phyloP scores from a whole-genome alignment of 2,113 vertebrate species.

The Halichoerus grypus region DNA sequence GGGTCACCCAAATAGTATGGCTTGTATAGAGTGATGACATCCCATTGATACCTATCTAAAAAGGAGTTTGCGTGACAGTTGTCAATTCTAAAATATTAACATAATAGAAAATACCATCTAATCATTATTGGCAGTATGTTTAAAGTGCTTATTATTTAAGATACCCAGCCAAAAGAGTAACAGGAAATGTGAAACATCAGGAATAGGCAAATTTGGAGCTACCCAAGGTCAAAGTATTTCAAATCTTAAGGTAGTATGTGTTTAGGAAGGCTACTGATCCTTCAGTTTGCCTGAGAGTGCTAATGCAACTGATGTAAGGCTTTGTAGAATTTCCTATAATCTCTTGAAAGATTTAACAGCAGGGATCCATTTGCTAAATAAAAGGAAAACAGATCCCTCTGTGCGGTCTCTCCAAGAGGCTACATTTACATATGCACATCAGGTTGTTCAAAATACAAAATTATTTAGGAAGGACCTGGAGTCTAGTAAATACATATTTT shows the following conservation, averaged over 20 bases:
- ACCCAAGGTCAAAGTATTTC: not conserved
- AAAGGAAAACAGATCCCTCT: conserved; percentile 47
- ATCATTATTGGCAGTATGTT: not conserved
- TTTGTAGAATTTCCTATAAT: not conserved
- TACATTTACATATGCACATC: not conserved
- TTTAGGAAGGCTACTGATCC: no score
- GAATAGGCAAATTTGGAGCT: not conserved
- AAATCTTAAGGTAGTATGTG: not conserved
- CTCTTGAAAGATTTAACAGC: conserved; percentile 39
- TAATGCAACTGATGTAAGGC: not conserved
- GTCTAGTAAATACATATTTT: not conserved
- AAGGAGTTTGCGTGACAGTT: not conserved
- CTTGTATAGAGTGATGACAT: not conserved
- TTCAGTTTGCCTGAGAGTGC: not conserved
- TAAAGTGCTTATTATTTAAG: not conserved
- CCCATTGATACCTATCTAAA: not conserved
- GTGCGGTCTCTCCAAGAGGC: not conserved
- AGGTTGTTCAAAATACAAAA: conserved; percentile 39
- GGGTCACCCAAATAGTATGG: not conserved
- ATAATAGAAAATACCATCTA: not conserved
- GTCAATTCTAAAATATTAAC: not conserved
- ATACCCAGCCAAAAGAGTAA: not conserved
- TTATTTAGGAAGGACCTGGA: not conserved
- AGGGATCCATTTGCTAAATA: conserved; percentile 1
- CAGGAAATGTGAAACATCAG: not conserved